These are phyloP conservation scores for Phalangium opilio DNA, from an alignment of 2,888 invertebrate genomes.

Conservation along the genomic window DNA sequence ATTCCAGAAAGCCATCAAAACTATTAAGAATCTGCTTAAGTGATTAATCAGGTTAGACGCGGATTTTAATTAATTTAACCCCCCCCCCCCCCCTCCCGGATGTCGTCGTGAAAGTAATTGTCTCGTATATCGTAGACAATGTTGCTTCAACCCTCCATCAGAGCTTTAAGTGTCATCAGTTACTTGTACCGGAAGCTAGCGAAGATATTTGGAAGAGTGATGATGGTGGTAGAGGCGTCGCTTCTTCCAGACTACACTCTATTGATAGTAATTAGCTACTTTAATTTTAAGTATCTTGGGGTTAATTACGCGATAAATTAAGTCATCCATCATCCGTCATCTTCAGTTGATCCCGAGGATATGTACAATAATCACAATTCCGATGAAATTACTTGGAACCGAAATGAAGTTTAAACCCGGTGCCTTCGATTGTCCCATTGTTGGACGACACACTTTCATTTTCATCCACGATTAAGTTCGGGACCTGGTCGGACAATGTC, in stretches of 20 bases:
- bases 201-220: conserved; percentile 36
- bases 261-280: too few species aligned
- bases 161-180: conserved; percentile 45
- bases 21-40: conserved; percentile 44
- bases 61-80: too few species aligned
- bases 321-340: too few species aligned
- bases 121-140: conserved; percentile 38
- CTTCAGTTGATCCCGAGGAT: too few species aligned
- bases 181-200: conserved; percentile 47
- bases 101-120: too few species aligned
- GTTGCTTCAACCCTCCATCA: conserved; percentile 49
- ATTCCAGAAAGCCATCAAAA: conserved; percentile 34
- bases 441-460: conserved; percentile 51
- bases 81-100: too few species aligned
- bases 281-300: too few species aligned
- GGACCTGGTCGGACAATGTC: conserved; percentile 21
- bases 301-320: too few species aligned
- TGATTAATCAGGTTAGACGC: conserved; percentile 41
- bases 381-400: conserved; percentile 29
- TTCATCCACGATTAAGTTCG: conserved; percentile 51
- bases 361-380: too few species aligned
- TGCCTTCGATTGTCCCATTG: conserved; percentile 54
- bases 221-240: conserved; percentile 5
- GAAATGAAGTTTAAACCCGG: conserved; percentile 43
- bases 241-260: too few species aligned